phyloP scores from a whole-genome alignment of 2,113 vertebrate genomes.

The Chaenocephalus aceratus region DNA sequence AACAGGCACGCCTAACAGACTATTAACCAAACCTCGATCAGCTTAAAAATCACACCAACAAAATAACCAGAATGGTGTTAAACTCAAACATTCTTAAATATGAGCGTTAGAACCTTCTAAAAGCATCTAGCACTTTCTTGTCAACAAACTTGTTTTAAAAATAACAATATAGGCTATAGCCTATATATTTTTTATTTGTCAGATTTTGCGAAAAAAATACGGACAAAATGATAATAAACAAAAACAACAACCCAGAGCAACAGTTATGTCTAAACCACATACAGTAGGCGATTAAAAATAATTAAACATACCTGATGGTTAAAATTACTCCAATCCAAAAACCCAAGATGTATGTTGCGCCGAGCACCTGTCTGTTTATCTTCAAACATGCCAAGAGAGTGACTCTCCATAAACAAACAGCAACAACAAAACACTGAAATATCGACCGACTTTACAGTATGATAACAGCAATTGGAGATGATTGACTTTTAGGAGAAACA shows the following conservation, averaged over 20 bases:
- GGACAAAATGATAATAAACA: neutral
- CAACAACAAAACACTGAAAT: conserved; percentile 8
- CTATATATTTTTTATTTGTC: neutral
- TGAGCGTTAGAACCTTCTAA: neutral
- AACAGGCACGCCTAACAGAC: neutral
- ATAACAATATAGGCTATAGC: no score
- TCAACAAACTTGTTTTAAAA: neutral
- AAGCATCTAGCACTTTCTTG: neutral
- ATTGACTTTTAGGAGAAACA: conserved; percentile 72
- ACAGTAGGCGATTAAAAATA: neutral
- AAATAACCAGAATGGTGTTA: neutral
- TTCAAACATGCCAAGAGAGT: conserved; percentile 69
- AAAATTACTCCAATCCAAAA: conserved; percentile 69
- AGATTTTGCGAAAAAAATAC: conserved; percentile 13
- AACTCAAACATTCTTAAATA: neutral
- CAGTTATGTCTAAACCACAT: neutral
- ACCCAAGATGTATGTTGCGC: conserved; percentile 46
- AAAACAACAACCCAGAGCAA: neutral
- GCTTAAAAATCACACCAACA: neutral
- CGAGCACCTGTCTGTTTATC: conserved; percentile 65
- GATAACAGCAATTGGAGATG: conserved; percentile 55
- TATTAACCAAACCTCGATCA: neutral
- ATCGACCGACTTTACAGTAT: conserved; percentile 45
- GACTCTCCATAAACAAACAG: conserved; percentile 73
- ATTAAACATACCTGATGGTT: conserved; percentile 69